Percentiles rank a stretch among this genome's conserved stretches.
phyloP scores from a whole-genome alignment of 2,113 vertebrate species.

The Corapipo altera region DNA sequence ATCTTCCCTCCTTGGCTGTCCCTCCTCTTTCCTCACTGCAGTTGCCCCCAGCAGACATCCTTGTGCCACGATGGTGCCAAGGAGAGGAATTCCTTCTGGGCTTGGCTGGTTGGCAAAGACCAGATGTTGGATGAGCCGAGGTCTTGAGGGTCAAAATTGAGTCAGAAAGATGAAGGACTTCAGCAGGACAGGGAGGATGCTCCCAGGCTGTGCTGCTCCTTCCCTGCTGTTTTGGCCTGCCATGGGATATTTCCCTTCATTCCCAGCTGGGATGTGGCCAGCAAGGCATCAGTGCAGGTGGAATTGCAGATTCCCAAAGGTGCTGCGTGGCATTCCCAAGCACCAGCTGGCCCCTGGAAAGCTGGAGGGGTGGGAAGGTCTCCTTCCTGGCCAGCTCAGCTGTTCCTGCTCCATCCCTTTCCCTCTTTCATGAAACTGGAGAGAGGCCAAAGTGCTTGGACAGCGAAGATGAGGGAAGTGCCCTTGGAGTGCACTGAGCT shows the following conservation, averaged over 20 bases:
- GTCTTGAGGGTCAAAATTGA: neutral
- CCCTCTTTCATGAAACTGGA: neutral
- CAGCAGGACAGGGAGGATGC: accelerated
- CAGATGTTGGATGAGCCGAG: neutral
- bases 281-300: neutral
- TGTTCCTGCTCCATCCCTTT: neutral
- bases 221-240: neutral
- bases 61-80: neutral
- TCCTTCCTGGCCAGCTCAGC: neutral
- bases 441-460: neutral
- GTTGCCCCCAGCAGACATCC: neutral
- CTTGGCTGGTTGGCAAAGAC: neutral
- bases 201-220: neutral
- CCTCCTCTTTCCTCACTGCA: neutral
- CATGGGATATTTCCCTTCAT: neutral
- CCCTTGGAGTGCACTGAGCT: neutral
- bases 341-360: neutral
- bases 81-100: neutral
- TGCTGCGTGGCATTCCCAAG: neutral
- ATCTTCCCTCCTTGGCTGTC: neutral
- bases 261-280: neutral
- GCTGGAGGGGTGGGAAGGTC: neutral
- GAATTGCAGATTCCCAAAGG: neutral
- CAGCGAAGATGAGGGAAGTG: neutral
- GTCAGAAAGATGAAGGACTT: neutral